Evolutionary conservation across 2,113 vertebrate genomes (phyloP).

Genomic region (Erythrocebus patas): DNA sequence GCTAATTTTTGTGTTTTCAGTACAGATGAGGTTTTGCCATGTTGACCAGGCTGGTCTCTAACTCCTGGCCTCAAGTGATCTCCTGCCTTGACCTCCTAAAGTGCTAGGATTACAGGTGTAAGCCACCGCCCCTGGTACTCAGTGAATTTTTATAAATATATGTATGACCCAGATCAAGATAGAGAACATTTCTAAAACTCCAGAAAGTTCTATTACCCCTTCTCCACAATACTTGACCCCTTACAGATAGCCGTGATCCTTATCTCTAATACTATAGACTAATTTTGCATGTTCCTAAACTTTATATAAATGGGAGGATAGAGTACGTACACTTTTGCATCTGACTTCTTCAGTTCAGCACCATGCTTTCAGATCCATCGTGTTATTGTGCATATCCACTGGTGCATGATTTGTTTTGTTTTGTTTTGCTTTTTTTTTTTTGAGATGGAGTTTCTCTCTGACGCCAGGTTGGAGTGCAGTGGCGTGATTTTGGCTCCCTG

Average conservation of each 20-base stretch:
- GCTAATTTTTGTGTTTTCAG: too few relatives aligned
- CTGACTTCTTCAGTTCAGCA: neutral
- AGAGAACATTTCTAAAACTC: neutral
- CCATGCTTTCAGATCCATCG: neutral
- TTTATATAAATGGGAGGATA: neutral
- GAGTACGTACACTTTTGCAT: neutral
- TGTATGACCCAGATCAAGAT: neutral
- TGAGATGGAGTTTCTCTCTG: too few relatives aligned
- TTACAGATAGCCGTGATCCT: too few relatives aligned
- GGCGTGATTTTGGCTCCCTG: too few relatives aligned
- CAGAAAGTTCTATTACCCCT: neutral
- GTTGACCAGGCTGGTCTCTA: too few relatives aligned
- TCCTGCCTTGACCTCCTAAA: too few relatives aligned
- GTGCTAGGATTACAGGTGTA: too few relatives aligned
- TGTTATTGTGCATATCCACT: accelerated
- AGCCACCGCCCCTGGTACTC: neutral
- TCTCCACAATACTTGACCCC: accelerated
- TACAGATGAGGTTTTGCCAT: too few relatives aligned
- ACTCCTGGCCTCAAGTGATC: too few relatives aligned
- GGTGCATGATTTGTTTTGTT: neutral
- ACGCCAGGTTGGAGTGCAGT: too few relatives aligned
- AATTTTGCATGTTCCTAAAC: neutral
- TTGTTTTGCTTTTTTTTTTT: too few relatives aligned
- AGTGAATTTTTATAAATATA: too few relatives aligned
- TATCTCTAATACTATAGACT: neutral